A percentile compares a stretch with the other conserved stretches of the same genome.
phyloP scores from a whole-genome alignment of 2,113 vertebrate species.

The Telmatochromis brichardi region DNA sequence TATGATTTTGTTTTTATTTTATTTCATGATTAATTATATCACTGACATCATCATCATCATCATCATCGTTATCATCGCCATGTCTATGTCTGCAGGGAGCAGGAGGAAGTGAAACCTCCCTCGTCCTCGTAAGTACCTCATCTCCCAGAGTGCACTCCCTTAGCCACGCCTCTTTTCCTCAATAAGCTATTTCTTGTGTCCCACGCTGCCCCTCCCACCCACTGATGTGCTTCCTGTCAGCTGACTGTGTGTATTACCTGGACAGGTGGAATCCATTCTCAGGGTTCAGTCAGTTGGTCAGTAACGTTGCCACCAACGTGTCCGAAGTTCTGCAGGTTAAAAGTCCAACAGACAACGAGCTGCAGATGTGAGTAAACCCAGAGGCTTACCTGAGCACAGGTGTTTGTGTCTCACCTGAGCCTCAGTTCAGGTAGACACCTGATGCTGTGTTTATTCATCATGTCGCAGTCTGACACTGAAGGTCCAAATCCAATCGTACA shows the following conservation, averaged over 20 bases:
- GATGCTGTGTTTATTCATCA: not conserved
- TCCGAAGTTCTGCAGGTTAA: slow-evolving; percentile 42
- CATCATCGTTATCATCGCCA: not conserved
- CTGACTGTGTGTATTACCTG: slow-evolving; percentile 40
- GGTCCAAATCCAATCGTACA: not conserved
- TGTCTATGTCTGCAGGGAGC: slow-evolving; percentile 11
- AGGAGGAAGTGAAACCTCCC: slow-evolving; percentile 21
- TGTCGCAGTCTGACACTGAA: not conserved
- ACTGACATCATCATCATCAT: not conserved
- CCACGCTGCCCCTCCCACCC: not conserved
- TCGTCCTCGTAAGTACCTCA: slow-evolving; percentile 6
- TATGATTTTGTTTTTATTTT: not conserved
- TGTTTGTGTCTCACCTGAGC: not conserved
- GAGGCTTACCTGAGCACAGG: not conserved
- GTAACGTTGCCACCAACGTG: slow-evolving; percentile 33
- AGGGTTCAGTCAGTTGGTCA: slow-evolving; percentile 43
- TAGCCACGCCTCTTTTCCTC: not conserved
- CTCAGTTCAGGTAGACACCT: not conserved
- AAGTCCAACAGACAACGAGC: slow-evolving; percentile 3
- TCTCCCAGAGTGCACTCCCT: not conserved
- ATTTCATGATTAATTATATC: not conserved
- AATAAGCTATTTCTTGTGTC: not conserved
- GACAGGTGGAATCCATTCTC: slow-evolving; percentile 37
- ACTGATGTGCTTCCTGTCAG: not conserved
- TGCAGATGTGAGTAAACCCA: slow-evolving; percentile 29